These are phyloP conservation scores for Bursaphelenchus okinawaensis DNA, from an alignment of 2,888 invertebrate species.

Conservation along the genomic window DNA sequence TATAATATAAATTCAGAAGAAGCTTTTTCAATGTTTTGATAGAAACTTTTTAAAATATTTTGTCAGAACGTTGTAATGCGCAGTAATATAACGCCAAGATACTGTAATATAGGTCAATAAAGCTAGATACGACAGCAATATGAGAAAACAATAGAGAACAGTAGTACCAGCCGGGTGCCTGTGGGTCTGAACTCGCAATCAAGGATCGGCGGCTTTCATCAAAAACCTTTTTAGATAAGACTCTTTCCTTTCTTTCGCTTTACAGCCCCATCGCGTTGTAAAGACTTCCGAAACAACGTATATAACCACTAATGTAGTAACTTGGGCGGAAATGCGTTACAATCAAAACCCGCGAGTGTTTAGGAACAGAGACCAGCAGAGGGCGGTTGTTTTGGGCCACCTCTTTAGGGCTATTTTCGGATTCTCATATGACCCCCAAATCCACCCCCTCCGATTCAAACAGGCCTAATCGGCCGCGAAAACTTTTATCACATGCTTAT, in stretches of 20 bases:
- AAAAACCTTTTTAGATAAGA: background rate
- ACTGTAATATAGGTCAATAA: no score
- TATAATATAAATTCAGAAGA: background rate
- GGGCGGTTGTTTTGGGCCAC: no score
- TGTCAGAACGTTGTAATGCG: no score
- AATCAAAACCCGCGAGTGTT: background rate
- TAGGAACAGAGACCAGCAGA: no score
- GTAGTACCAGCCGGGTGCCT: background rate
- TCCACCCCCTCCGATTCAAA: background rate
- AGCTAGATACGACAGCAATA: no score
- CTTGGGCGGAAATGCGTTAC: background rate
- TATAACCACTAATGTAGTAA: background rate
- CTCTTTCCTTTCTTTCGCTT: background rate
- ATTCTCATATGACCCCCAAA: background rate
- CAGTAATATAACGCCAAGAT: no score
- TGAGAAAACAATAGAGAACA: no score
- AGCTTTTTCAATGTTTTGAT: no score
- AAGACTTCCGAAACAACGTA: background rate
- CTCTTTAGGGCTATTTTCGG: background rate
- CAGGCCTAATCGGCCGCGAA: background rate
- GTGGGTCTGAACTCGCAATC: background rate
- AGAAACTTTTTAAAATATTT: no score
- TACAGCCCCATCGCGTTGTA: background rate
- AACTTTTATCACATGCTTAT: background rate
- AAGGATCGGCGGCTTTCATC: background rate